A percentile compares a stretch with the other conserved stretches of the same genome.
Evolutionary conservation across 2,888 invertebrate species (phyloP).

Genomic region (Cryptus viduatorius): DNA sequence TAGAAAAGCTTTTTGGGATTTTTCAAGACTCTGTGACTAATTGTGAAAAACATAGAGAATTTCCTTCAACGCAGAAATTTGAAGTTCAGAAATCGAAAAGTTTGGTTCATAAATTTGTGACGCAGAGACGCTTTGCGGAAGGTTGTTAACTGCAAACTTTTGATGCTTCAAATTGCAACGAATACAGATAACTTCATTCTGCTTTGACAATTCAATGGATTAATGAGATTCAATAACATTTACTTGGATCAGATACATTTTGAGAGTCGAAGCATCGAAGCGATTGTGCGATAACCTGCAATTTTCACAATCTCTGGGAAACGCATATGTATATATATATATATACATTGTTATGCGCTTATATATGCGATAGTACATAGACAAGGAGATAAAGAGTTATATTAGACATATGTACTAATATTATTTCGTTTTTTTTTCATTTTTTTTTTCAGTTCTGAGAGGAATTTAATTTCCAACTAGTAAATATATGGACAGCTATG

Average conservation of each 20-base stretch:
- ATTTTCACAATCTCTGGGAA: background rate
- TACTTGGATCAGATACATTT: background rate
- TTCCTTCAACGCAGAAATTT: background rate
- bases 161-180: background rate
- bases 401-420: background rate
- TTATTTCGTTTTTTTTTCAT: background rate
- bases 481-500: conserved; percentile 86
- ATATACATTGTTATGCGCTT: background rate
- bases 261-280: background rate
- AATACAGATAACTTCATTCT: background rate
- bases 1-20: too few species aligned
- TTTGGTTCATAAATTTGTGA: background rate
- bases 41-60: background rate
- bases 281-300: conserved; percentile 35
- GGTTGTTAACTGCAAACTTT: background rate
- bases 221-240: background rate
- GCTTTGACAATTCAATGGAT: background rate
- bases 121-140: background rate
- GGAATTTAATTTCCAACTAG: conserved; percentile 82
- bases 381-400: background rate
- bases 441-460: conserved; percentile 78
- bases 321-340: background rate
- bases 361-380: background rate
- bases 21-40: background rate
- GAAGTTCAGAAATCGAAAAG: background rate